Evolutionary conservation across 2,797 vertebrate genomes (phyloP).

Genomic region (Pogoniulus pusillus): DNA sequence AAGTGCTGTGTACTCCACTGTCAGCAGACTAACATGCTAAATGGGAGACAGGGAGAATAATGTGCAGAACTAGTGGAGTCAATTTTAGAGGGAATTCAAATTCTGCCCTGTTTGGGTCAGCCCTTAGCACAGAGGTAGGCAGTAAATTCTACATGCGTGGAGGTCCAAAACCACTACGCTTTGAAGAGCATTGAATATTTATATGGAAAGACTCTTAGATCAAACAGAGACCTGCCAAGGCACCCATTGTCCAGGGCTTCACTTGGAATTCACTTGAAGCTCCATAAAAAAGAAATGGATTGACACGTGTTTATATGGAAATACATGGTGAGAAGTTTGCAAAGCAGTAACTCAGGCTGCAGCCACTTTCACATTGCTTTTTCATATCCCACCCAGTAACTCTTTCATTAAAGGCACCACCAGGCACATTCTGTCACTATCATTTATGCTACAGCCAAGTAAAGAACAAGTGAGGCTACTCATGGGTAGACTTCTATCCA

Average conservation of each 20-base stretch:
- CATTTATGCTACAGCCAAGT: neutral
- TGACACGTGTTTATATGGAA: conserved; percentile 44
- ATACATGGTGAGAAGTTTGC: conserved; percentile 23
- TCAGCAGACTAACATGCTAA: conserved; percentile 78
- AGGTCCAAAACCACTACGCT: conserved; percentile 25
- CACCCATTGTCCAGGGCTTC: neutral
- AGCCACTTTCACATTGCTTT: neutral
- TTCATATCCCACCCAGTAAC: neutral
- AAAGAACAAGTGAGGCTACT: neutral
- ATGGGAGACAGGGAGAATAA: conserved; percentile 78
- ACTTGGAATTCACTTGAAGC: conserved; percentile 17
- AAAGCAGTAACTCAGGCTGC: neutral
- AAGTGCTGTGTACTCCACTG: conserved; percentile 82
- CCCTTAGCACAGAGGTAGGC: neutral
- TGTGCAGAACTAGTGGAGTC: conserved; percentile 61
- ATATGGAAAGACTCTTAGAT: conserved; percentile 27
- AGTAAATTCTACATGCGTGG: conserved; percentile 29
- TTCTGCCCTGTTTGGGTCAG: conserved; percentile 38
- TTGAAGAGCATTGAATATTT: conserved; percentile 26
- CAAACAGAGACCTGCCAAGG: conserved; percentile 36
- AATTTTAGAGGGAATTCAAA: conserved; percentile 74
- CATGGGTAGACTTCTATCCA: neutral
- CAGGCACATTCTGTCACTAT: neutral
- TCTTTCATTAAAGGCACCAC: conserved; percentile 15
- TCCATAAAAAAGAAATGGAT: conserved; percentile 32